Percentiles rank a stretch among this genome's conserved stretches.
phyloP scores from a whole-genome alignment of 2,797 vertebrate species.

The Sebastiscus tertius region DNA sequence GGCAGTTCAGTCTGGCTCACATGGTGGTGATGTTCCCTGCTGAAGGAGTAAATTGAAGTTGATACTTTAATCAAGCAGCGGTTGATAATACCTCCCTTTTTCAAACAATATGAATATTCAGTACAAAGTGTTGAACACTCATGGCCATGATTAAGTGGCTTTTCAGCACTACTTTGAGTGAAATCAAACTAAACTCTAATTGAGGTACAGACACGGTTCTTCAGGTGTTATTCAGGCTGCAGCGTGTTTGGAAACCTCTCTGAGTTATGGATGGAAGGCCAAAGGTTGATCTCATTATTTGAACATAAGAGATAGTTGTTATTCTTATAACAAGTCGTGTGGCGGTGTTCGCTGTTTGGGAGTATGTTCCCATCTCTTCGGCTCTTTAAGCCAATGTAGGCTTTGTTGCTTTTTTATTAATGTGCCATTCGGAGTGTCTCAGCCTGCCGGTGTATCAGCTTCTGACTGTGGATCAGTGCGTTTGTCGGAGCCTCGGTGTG shows the following conservation, averaged over 20 bases:
- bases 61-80: slow-evolving; percentile 27
- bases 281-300: slow-evolving; percentile 24
- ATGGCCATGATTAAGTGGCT: slow-evolving; percentile 27
- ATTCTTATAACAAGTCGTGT: not conserved
- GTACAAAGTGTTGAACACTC: slow-evolving; percentile 6
- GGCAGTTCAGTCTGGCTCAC: not conserved
- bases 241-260: not conserved
- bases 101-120: slow-evolving; percentile 38
- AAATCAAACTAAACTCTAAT: slow-evolving; percentile 22
- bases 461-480: slow-evolving; percentile 24
- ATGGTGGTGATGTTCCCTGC: not conserved
- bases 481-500: slow-evolving; percentile 35
- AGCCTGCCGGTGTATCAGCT: slow-evolving; percentile 23
- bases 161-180: slow-evolving; percentile 13
- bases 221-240: slow-evolving; percentile 19
- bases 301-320: slow-evolving; percentile 1
- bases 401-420: slow-evolving; percentile 22
- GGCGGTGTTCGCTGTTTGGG: not conserved
- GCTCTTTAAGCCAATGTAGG: slow-evolving; percentile 4
- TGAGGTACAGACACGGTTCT: slow-evolving; percentile 1
- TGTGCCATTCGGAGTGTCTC: slow-evolving; percentile 20
- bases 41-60: slow-evolving; percentile 2
- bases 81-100: slow-evolving; percentile 14
- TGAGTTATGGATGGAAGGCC: slow-evolving; percentile 8
- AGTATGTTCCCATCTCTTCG: not conserved